phyloP scores from a whole-genome alignment of 2,113 vertebrate genomes.

The Hucho hucho region DNA sequence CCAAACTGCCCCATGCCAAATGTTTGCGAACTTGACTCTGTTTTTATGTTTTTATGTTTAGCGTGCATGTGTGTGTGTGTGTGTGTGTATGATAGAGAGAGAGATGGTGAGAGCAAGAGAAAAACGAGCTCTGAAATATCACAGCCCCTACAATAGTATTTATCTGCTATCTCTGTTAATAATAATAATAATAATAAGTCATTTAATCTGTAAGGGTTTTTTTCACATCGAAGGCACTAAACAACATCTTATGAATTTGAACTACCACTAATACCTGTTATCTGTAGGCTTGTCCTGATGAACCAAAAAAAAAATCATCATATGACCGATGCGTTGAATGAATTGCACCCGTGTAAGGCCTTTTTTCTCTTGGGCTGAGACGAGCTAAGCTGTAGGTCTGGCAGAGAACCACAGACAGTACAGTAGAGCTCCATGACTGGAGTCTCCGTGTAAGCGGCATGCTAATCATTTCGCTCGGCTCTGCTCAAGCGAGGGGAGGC shows the following conservation, averaged over 20 bases:
- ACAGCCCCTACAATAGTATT: neutral
- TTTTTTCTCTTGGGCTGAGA: conserved; percentile 24
- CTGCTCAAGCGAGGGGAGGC: conserved; percentile 49
- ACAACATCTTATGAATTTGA: too few species aligned
- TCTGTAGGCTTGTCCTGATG: neutral
- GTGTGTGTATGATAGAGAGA: conserved; percentile 15
- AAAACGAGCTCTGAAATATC: neutral
- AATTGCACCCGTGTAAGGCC: conserved; percentile 22
- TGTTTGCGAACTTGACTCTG: neutral
- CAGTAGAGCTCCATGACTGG: conserved; percentile 47
- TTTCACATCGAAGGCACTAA: too few species aligned
- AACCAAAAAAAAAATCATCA: conserved; percentile 29
- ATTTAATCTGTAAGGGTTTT: neutral
- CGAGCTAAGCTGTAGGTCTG: conserved; percentile 46
- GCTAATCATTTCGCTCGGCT: conserved; percentile 59
- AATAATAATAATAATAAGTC: too few species aligned
- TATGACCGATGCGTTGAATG: conserved; percentile 42
- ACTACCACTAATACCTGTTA: neutral
- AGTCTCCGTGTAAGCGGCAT: conserved; percentile 56
- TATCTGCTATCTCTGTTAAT: neutral
- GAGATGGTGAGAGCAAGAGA: neutral
- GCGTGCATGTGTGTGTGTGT: conserved; percentile 8
- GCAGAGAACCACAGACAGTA: conserved; percentile 49
- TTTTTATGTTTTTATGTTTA: neutral
- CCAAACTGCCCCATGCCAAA: neutral